phyloP scores from a whole-genome alignment of 2,888 invertebrate genomes.

The Eupithecia dodoneata region DNA sequence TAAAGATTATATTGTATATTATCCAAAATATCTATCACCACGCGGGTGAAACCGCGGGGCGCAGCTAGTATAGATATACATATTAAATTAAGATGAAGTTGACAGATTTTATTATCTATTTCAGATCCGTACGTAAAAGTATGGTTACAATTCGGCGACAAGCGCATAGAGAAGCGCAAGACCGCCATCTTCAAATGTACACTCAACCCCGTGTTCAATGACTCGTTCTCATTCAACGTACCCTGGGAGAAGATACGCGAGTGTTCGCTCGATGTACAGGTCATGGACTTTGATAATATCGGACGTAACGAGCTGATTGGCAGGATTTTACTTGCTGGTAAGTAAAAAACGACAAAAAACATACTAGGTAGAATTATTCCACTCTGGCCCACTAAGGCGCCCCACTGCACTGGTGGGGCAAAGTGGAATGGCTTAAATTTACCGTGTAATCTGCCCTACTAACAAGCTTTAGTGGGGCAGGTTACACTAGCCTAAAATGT shows the following conservation, averaged over 20 bases:
- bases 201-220: conserved; percentile 97
- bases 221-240: conserved; percentile 97
- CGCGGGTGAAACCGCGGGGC: too few relatives aligned
- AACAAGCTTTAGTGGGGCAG: too few relatives aligned
- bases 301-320: conserved; percentile 97
- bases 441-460: too few relatives aligned
- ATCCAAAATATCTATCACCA: too few relatives aligned
- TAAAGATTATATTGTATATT: too few relatives aligned
- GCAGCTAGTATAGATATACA: too few relatives aligned
- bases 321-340: conserved; percentile 95
- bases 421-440: too few relatives aligned
- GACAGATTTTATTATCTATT: conserved; percentile 48
- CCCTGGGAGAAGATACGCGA: conserved; percentile 98
- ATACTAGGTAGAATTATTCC: background rate
- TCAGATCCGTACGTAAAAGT: conserved; percentile 99
- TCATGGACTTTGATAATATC: conserved; percentile 99
- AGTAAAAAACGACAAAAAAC: conserved; percentile 42
- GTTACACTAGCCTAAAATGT: too few relatives aligned
- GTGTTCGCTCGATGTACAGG: conserved; percentile 95
- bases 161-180: conserved; percentile 97
- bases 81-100: background rate
- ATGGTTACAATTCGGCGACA: conserved; percentile 97
- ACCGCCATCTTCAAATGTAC: conserved; percentile 97
- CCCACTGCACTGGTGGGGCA: too few relatives aligned
- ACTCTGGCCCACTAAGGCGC: too few relatives aligned